Evolutionary conservation across 2,113 vertebrate genomes (phyloP).

Genomic region (Riparia riparia): DNA sequence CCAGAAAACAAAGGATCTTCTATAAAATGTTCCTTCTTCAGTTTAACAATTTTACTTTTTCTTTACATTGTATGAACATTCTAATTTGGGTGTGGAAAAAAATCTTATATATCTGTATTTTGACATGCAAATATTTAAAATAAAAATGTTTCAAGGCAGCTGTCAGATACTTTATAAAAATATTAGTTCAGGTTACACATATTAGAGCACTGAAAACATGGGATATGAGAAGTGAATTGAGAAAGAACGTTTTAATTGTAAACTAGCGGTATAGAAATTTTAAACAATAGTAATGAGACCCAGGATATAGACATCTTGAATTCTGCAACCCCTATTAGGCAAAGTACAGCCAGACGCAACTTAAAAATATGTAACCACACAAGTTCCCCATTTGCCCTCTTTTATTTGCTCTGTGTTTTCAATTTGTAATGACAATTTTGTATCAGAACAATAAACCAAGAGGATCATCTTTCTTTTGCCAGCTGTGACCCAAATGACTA

Average conservation of each 20-base stretch:
- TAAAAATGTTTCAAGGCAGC: slow-evolving; percentile 12
- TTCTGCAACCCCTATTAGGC: slow-evolving; percentile 45
- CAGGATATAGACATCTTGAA: slow-evolving; percentile 62
- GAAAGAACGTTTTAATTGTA: slow-evolving; percentile 38
- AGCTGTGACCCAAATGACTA: slow-evolving; percentile 63
- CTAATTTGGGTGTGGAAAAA: not conserved
- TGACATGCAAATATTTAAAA: slow-evolving; percentile 33
- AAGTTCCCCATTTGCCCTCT: slow-evolving; percentile 67
- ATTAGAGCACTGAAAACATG: not conserved
- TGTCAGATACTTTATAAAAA: slow-evolving; percentile 25
- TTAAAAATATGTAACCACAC: slow-evolving; percentile 68
- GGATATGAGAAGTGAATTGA: slow-evolving; percentile 7
- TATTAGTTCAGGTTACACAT: slow-evolving; percentile 47
- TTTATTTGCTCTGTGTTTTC: slow-evolving; percentile 70
- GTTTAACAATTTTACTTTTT: not conserved
- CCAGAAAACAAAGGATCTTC: not conserved
- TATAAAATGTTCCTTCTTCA: not conserved
- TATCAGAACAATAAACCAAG: slow-evolving; percentile 70
- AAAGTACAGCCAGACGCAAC: slow-evolving; percentile 59
- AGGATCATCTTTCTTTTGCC: slow-evolving; percentile 68
- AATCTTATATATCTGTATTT: not conserved
- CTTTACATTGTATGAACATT: not conserved
- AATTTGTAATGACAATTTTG: slow-evolving; percentile 73
- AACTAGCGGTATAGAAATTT: slow-evolving; percentile 36
- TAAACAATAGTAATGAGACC: slow-evolving; percentile 66